Evolutionary conservation across 2,113 vertebrate species (phyloP).

Genomic region (Rhinoderma darwinii): DNA sequence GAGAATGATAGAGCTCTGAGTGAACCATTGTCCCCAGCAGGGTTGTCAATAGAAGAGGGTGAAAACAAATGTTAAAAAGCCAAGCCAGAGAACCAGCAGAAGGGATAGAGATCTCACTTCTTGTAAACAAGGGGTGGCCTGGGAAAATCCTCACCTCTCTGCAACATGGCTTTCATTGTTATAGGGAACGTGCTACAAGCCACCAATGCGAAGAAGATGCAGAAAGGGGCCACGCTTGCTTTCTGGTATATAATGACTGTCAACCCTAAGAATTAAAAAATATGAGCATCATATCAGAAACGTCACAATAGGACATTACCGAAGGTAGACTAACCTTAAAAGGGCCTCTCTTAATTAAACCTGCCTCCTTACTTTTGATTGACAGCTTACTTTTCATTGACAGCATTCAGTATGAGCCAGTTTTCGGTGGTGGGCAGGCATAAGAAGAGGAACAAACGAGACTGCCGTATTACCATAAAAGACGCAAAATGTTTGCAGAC

Average conservation of each 20-base stretch:
- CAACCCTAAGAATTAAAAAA: not conserved
- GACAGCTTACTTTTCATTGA: no score
- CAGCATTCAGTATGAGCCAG: no score
- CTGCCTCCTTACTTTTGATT: no score
- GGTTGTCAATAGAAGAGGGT: slow-evolving; percentile 12
- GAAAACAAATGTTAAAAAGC: slow-evolving; percentile 44
- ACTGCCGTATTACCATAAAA: no score
- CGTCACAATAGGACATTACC: no score
- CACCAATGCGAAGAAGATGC: slow-evolving; percentile 20
- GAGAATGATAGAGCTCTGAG: slow-evolving; percentile 25
- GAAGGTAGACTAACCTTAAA: no score
- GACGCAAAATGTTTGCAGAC: no score
- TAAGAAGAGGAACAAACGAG: no score
- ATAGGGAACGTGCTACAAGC: not conserved
- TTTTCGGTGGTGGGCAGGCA: no score
- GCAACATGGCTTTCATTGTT: slow-evolving; percentile 29
- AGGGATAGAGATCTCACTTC: slow-evolving; percentile 31
- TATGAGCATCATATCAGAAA: no score
- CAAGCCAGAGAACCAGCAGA: not conserved
- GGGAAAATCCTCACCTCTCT: slow-evolving; percentile 43
- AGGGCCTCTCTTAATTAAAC: no score
- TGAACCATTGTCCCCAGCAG: slow-evolving; percentile 37
- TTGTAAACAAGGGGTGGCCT: slow-evolving; percentile 38
- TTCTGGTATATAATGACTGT: no score
- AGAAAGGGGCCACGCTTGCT: not conserved